Evolutionary conservation across 2,797 vertebrate species (phyloP).

Genomic region (Silurus aristotelis): DNA sequence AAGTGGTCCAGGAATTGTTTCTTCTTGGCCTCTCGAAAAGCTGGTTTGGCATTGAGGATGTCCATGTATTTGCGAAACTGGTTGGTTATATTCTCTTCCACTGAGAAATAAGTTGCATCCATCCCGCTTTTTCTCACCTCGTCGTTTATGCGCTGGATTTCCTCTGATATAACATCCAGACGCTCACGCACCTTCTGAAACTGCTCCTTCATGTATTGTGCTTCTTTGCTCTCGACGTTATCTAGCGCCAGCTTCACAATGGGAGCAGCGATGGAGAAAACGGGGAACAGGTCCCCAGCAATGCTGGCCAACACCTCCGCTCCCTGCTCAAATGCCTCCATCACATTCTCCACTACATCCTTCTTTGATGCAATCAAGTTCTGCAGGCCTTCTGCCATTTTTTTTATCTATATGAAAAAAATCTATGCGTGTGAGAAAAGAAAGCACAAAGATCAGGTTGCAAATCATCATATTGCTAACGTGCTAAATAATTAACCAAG

Average conservation of each 20-base stretch:
- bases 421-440: constrained; percentile 20
- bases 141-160: constrained; percentile 71
- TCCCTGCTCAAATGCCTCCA: constrained; percentile 79
- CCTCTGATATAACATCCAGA: constrained; percentile 74
- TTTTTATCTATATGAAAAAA: constrained; percentile 31
- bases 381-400: constrained; percentile 71
- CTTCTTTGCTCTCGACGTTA: constrained; percentile 80
- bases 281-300: constrained; percentile 75
- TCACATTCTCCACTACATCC: constrained; percentile 72
- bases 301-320: constrained; percentile 75
- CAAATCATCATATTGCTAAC: neutral
- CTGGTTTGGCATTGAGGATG: constrained; percentile 75
- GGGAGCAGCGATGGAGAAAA: constrained; percentile 77
- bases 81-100: constrained; percentile 80
- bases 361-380: constrained; percentile 72
- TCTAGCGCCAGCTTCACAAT: constrained; percentile 74
- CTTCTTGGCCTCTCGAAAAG: constrained; percentile 76
- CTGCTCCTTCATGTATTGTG: constrained; percentile 76
- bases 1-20: constrained; percentile 77
- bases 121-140: constrained; percentile 76
- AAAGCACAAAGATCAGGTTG: neutral
- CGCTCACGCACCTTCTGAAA: constrained; percentile 78
- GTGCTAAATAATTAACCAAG: neutral
- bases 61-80: constrained; percentile 83
- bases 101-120: constrained; percentile 71